Conservation (phyloP, 2,113 vertebrate species). For the Pavo muticus region DNA sequence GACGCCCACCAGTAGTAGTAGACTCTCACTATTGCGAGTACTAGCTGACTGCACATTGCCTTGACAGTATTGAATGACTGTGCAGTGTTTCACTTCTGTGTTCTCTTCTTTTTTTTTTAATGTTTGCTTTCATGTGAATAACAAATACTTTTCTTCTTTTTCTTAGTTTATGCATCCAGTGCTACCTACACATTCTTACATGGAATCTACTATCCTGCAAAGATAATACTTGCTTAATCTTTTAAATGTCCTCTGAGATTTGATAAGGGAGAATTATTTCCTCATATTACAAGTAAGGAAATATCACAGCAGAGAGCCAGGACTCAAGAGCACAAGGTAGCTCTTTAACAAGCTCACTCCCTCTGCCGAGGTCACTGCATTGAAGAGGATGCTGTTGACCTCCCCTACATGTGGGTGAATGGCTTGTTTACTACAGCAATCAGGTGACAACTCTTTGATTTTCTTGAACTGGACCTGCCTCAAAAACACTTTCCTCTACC, state of each 20-base stretch:
- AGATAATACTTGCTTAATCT: not conserved
- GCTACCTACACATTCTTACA: not conserved
- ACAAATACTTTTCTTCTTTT: not conserved
- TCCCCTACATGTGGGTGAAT: not conserved
- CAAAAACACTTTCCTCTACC: not conserved
- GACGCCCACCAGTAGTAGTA: rapidly evolving
- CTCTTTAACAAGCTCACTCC: not conserved
- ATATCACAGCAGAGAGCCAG: rapidly evolving
- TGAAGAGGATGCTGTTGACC: not conserved
- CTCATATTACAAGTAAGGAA: not conserved
- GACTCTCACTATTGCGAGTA: rapidly evolving
- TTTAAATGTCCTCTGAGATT: not conserved
- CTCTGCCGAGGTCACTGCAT: rapidly evolving
- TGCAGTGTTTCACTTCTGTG: not conserved
- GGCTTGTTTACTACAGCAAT: not conserved
- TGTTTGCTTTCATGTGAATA: not conserved
- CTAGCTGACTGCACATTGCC: not conserved
- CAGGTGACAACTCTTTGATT: not conserved
- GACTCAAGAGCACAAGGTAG: not conserved
- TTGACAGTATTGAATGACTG: rapidly evolving
- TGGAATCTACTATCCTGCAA: not conserved
- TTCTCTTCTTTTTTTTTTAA: not conserved
- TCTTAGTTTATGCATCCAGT: not conserved
- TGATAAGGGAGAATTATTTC: not conserved
- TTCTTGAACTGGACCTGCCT: not conserved